These are phyloP conservation scores for Oenanthe oenanthe DNA, from an alignment of 2,113 vertebrate species.

Conservation along the genomic window DNA sequence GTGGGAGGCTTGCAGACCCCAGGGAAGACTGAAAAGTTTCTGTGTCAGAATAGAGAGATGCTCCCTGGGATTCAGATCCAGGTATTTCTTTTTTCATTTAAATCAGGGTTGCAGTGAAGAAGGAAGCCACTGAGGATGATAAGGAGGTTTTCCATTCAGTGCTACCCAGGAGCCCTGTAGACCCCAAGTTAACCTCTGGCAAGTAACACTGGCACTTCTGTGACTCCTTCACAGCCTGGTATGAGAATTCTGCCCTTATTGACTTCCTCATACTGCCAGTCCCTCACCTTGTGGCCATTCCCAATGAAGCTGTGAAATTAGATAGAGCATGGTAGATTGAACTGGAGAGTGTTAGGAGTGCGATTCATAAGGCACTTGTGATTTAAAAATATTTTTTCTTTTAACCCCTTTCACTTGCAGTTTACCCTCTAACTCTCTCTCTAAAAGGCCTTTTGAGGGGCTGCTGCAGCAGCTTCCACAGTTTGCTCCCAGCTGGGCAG, in stretches of 20 bases:
- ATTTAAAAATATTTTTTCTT: neutral
- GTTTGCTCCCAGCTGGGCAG: neutral
- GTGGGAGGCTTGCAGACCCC: neutral
- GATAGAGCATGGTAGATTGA: conserved; percentile 31
- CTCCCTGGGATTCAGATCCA: neutral
- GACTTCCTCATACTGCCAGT: conserved; percentile 32
- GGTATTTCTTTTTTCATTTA: neutral
- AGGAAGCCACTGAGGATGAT: neutral
- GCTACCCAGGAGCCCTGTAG: neutral
- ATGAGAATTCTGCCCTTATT: conserved; percentile 1
- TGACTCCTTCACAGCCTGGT: neutral
- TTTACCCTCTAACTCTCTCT: neutral
- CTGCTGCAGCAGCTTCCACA: neutral
- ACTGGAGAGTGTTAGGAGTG: neutral
- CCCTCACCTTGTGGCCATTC: conserved; percentile 55
- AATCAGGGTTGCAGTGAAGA: neutral
- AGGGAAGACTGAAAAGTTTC: neutral
- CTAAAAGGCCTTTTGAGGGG: neutral
- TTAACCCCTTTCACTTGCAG: neutral
- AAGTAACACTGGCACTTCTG: neutral
- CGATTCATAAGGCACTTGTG: neutral
- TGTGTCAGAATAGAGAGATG: neutral
- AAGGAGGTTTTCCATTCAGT: neutral
- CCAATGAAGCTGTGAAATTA: conserved; percentile 63
- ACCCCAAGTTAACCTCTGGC: neutral